Base-by-base conservation (phyloP, 2,113 vertebrate species). In the Nannospalax galili region DNA sequence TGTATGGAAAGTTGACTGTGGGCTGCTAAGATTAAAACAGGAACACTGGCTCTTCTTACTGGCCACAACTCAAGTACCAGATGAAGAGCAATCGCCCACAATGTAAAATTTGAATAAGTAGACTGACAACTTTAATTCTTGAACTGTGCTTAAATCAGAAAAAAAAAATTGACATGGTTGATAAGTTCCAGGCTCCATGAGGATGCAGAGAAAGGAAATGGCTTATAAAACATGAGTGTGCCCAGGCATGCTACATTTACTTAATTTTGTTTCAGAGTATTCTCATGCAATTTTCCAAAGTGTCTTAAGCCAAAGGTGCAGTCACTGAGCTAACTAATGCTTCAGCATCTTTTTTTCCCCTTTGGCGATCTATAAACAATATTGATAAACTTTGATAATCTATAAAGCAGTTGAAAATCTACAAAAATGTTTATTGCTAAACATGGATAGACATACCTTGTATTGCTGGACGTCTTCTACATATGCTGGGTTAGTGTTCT, bases 371-470 rank as follows among this genome's bases (percentile, higher is more conserved):
- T 90, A 72, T 84, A 97, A 86, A 94, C 92, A n/a, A n/a, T n/a
- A n/a, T n/a, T n/a, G n/a, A n/a, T n/a, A n/a, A n/a, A n/a, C n/a
- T n/a, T n/a, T n/a, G n/a, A n/a, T n/a, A n/a, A n/a, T n/a, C n/a
- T n/a, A n/a, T 19, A 75, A 32, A 96, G 16, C 3, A 95, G 93
- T 10, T 20, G 3, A 1, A 30, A 72, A 86, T 65, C 8, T 92
- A 37, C 69, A 79, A 86, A 93, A 58, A 89, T 12, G 0, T 40
- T 30, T 37, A 92, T 84, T 97, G 30, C 69, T 95, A 84, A 78
- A 85, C 52, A 17, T 62, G 16, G 48, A 97, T n/a, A 65, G 60
- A 95, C 19, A n/a, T 98, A 98, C 98, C 98, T 98, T 97, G 3
- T 72, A 42, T 19, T 86, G 92, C 42, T 48, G 74, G 95, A 20